Conservation (phyloP, 2,113 vertebrate species). For the Forbesichthys papilliferus region DNA sequence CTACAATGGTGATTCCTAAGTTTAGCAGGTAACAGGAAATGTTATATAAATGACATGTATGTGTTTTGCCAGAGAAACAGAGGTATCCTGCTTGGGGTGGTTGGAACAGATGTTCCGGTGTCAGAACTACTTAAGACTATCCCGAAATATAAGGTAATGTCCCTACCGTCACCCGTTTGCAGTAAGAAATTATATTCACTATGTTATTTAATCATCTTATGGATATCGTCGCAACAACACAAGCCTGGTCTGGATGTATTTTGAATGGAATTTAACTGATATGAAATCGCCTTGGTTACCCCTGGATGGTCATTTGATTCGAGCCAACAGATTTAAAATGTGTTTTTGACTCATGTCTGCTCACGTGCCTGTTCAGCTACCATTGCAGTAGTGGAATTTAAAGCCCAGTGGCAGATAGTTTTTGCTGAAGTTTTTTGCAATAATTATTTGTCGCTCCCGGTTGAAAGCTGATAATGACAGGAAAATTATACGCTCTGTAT, state of each 20-base stretch:
- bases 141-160: constrained; percentile 94
- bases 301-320: not conserved
- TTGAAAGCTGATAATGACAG: constrained; percentile 20
- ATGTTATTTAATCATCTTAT: no score
- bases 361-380: not conserved
- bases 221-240: no score
- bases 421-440: constrained; percentile 18
- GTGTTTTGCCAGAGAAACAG: constrained; percentile 83
- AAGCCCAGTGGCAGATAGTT: constrained; percentile 9
- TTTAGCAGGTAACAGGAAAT: not conserved
- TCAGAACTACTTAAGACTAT: constrained; percentile 96
- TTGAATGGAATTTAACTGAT: not conserved
- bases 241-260: no score
- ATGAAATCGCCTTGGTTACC: not conserved
- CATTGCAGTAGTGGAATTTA: constrained; percentile 6
- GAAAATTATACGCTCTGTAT: constrained; percentile 37
- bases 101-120: constrained; percentile 96
- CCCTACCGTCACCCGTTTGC: not conserved
- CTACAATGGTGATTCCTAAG: not conserved
- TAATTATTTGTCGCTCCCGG: constrained; percentile 33
- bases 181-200: not conserved
- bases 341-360: not conserved
- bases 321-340: not conserved
- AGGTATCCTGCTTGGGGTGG: constrained; percentile 95
- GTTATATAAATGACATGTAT: constrained; percentile 9